These are phyloP conservation scores for Euura saliciscinereae DNA, from an alignment of 1,140 invertebrate species.

Conservation along the genomic window DNA sequence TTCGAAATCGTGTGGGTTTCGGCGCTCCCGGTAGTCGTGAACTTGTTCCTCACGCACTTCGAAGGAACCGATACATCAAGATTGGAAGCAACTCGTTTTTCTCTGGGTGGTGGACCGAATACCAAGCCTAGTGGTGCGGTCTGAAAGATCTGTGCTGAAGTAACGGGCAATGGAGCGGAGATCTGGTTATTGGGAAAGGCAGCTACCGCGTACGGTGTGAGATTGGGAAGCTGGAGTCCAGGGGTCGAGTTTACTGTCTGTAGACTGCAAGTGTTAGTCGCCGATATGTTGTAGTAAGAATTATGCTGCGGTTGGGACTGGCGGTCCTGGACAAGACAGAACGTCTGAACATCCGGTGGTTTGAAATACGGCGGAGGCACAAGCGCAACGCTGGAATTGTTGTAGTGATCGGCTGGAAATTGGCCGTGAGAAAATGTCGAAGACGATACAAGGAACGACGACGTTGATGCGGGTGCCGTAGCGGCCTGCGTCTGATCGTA, in stretches of 20 bases:
- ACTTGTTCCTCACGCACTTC: conserved; percentile 24
- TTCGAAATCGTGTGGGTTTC: conserved; percentile 18
- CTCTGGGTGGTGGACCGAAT: conserved; percentile 21
- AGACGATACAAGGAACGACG: conserved; percentile 39
- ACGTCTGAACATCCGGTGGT: conserved; percentile 38
- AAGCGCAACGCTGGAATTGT: conserved; percentile 34
- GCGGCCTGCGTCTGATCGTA: conserved; percentile 37
- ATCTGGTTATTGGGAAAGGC: conserved; percentile 32
- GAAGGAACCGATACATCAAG: conserved; percentile 17
- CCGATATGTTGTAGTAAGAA: conserved; percentile 37
- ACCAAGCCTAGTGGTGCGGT: conserved; percentile 31
- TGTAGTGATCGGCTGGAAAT: conserved; percentile 38
- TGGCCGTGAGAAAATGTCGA: conserved; percentile 36
- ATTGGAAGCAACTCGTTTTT: conserved; percentile 23
- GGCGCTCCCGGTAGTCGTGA: not conserved
- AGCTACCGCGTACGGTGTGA: conserved; percentile 30
- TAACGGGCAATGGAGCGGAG: conserved; percentile 19
- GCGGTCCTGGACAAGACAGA: conserved; percentile 41
- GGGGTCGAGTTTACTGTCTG: conserved; percentile 38
- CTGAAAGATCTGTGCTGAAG: conserved; percentile 31
- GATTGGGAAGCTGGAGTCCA: conserved; percentile 31
- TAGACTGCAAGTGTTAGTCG: conserved; percentile 35
- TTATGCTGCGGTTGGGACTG: conserved; percentile 34
- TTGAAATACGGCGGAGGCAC: conserved; percentile 45
- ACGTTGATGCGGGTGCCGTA: conserved; percentile 23